phyloP scores from a whole-genome alignment of 1,140 invertebrate genomes.

The Formica selysi region DNA sequence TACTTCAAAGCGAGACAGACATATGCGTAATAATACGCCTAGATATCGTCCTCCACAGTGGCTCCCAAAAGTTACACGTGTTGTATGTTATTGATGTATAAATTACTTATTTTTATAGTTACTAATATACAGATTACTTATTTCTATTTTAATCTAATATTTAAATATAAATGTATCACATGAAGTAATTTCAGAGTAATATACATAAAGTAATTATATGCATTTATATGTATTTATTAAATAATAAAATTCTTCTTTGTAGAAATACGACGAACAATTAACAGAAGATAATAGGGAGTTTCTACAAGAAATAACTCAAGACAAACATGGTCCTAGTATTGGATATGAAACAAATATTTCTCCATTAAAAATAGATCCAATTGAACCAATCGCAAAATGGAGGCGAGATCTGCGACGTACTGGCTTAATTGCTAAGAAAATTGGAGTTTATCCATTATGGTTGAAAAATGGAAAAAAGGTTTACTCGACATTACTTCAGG shows the following conservation, averaged over 20 bases:
- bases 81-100: conserved; percentile 81
- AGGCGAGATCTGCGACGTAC: conserved; percentile 88
- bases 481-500: conserved; percentile 94
- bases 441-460: conserved; percentile 98
- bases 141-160: conserved; percentile 55
- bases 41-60: conserved; percentile 87
- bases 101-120: background rate
- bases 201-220: background rate
- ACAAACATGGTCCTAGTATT: conserved; percentile 87
- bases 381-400: conserved; percentile 89
- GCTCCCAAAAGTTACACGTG: conserved; percentile 86
- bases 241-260: conserved; percentile 64
- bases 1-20: conserved; percentile 55
- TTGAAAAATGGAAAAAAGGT: conserved; percentile 93
- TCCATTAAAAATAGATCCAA: conserved; percentile 87
- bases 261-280: conserved; percentile 90
- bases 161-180: conserved; percentile 34
- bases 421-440: conserved; percentile 96
- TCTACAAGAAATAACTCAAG: conserved; percentile 91
- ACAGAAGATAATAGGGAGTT: conserved; percentile 94
- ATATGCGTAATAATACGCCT: conserved; percentile 74
- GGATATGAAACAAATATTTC: conserved; percentile 80
- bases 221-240: too few relatives aligned
- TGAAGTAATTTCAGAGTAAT: background rate
- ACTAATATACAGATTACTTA: conserved; percentile 19